Evolutionary conservation across 2,888 invertebrate species (phyloP).

Genomic region (Diarsia mendica): DNA sequence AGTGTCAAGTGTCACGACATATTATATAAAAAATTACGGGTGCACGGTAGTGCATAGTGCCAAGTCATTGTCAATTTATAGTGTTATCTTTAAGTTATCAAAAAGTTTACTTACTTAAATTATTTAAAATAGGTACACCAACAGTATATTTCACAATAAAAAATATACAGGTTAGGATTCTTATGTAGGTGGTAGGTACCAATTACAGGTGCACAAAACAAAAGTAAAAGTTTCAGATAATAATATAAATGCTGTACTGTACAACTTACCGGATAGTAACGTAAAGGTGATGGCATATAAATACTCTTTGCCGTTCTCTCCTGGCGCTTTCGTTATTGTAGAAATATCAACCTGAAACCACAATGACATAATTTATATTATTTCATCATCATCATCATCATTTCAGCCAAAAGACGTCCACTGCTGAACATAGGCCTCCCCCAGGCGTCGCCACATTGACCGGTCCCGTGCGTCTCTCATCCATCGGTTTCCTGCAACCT

Average conservation of each 20-base stretch:
- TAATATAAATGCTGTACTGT: not conserved
- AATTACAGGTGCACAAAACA: no score
- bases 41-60: not conserved
- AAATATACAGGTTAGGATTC: no score
- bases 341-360: conserved; percentile 93
- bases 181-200: no score
- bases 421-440: no score
- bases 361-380: no score
- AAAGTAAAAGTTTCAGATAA: not conserved
- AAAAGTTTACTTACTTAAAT: not conserved
- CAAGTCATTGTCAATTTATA: not conserved
- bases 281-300: conserved; percentile 98
- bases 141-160: no score
- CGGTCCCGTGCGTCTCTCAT: no score
- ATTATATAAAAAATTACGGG: not conserved
- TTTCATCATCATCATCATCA: no score
- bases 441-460: no score
- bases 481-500: no score
- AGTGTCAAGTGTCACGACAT: not conserved
- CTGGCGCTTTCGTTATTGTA: conserved; percentile 95
- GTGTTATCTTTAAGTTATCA: not conserved
- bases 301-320: conserved; percentile 93
- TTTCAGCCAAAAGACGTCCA: no score
- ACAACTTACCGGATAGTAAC: conserved; percentile 94
- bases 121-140: no score